A percentile compares a stretch with the other conserved stretches of the same genome.
Evolutionary conservation across 2,113 vertebrate genomes (phyloP).

Genomic region (Zingel zingel): DNA sequence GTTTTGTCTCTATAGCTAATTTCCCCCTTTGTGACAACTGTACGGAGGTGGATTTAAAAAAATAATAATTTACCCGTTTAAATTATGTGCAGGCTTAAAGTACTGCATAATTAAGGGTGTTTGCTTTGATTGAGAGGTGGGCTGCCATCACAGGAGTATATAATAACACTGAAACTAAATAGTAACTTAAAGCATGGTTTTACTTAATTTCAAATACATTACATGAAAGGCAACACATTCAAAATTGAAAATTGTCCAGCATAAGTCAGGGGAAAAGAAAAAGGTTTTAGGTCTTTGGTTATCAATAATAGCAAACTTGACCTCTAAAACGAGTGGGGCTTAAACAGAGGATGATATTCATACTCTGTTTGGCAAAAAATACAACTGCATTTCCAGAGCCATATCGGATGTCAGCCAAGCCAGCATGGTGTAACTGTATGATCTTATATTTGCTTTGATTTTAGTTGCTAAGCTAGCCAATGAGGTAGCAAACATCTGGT

Average conservation of each 20-base stretch:
- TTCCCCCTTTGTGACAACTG: too few species aligned
- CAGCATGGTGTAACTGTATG: background rate
- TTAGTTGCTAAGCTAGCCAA: background rate
- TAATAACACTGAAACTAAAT: background rate
- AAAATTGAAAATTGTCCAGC: background rate
- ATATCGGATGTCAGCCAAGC: background rate
- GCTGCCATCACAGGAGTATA: too few species aligned
- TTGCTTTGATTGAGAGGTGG: too few species aligned
- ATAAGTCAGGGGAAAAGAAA: background rate
- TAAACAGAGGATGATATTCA: too few species aligned
- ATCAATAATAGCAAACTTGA: background rate
- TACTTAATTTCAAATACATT: background rate
- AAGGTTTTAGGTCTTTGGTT: background rate
- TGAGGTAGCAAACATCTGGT: background rate
- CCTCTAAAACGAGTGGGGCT: too few species aligned
- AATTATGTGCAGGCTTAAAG: too few species aligned
- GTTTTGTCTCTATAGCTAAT: too few species aligned
- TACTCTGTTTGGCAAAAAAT: background rate
- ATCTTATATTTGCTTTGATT: background rate
- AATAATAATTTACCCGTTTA: too few species aligned
- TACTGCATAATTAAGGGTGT: too few species aligned
- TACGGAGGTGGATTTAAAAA: too few species aligned
- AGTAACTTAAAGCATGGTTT: background rate
- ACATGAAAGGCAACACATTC: background rate
- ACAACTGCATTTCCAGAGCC: background rate